These are phyloP conservation scores for Hartigia nigra DNA, from an alignment of 2,888 invertebrate species.

Conservation along the genomic window DNA sequence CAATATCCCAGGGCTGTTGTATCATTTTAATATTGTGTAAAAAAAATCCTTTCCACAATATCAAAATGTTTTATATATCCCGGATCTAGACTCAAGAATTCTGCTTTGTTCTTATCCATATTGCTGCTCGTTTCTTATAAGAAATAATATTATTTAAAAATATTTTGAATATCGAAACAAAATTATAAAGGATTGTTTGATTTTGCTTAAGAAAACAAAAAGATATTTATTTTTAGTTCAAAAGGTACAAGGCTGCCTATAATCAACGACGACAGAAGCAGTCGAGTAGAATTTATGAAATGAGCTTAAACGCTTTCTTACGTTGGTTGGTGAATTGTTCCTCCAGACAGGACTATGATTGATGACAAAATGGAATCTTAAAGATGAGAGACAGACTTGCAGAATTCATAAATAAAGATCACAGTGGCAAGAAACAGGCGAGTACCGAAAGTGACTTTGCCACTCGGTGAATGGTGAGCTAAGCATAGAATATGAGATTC, in stretches of 20 bases:
- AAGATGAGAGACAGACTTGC: not conserved
- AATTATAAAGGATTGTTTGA: not conserved
- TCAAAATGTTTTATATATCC: not conserved
- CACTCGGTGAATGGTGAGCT: not conserved
- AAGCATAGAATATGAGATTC: not conserved
- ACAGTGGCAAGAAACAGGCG: conserved; percentile 16
- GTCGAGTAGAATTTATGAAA: not conserved
- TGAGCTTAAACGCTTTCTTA: not conserved
- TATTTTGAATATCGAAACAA: not conserved
- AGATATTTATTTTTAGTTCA: not conserved
- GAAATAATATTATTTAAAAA: no score
- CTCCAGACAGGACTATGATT: not conserved
- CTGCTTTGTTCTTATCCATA: not conserved
- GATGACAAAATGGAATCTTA: not conserved
- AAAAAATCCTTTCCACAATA: not conserved
- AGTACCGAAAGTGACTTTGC: conserved; percentile 1
- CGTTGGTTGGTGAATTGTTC: not conserved
- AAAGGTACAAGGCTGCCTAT: conserved; percentile 12
- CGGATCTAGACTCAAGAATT: not conserved
- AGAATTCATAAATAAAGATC: conserved; percentile 31
- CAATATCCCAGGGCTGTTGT: no score
- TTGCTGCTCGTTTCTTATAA: not conserved
- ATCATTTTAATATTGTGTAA: not conserved
- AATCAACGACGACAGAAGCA: conserved; percentile 31
- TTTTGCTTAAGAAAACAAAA: not conserved